Evolutionary conservation across 2,797 vertebrate genomes (phyloP), one percentile per base, ranked within the genome.

Genomic region (Pseudomugil tenellus): DNA sequence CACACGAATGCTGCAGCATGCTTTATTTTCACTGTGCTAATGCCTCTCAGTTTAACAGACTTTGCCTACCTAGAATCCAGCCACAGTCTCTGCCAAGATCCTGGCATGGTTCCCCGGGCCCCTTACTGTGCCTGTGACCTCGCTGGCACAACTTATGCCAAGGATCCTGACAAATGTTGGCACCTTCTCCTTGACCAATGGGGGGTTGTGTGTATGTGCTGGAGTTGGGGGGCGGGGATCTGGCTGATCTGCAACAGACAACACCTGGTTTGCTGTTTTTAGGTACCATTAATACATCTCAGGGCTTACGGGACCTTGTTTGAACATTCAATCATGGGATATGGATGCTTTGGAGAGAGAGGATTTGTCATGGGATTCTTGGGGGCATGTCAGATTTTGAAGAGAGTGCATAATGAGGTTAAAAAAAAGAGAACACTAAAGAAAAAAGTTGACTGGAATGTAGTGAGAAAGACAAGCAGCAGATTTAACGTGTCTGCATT

Each of bases 141-240:
- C 70, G 67, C 87, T 87, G 87, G 89, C 88, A 91, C 79, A 72
- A 35, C 76, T 70, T 23, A 83, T 87, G 90, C 89, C 91, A 90
- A 88, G 76, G 91, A 93, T 90, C 91, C 84, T 92, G 90, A 92
- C 88, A 90, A 93, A 91, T 92, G 91, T 91, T 92, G 92, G 92
- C 91, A 90, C 90, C 88, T 85, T 93, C 90, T 90, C 88, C 85
- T 88, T 80, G 75, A 91, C 91, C 88, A 87, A 88, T 73, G 73
- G 76, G 76, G 79, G 81, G 79, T 72, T 82, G 61, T 68, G 29
- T 77, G 55, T 74, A 62, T 63, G 48, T 54, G 54, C 21, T 9
- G 28, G 14, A 11, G 63, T 29, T 1, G 28, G 51, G 13, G 10
- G 41, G 56, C 32, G 34, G 53, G 49, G 61, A 49, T 77, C 63